Evolutionary conservation across 64 coral and sea anemone genomes (phyloP).

Genomic region (Stylophora pistillata): DNA sequence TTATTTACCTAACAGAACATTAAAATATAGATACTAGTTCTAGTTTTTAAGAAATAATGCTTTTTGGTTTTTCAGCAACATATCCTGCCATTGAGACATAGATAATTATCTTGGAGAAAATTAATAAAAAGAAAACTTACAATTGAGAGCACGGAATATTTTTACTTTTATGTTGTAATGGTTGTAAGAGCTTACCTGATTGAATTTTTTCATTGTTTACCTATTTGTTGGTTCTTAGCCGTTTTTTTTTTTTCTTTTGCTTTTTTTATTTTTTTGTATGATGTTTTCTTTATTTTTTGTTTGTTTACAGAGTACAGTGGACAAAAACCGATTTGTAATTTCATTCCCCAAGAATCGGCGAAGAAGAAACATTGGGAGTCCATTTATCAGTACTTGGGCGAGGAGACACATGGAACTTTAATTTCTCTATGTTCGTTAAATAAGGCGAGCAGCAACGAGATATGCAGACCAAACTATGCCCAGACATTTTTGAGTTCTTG

Average conservation of each 20-base stretch:
- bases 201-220: too few species aligned
- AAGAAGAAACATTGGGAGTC: conserved; percentile 47
- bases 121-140: not conserved
- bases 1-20: too few species aligned
- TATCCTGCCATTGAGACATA: too few species aligned
- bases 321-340: conserved; percentile 92
- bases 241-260: not conserved
- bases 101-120: not conserved
- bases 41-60: too few species aligned
- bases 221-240: too few species aligned
- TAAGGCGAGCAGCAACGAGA: not conserved
- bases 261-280: not conserved
- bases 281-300: not conserved
- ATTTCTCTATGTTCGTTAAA: not conserved
- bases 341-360: conserved; percentile 88
- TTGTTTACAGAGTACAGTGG: conserved; percentile 81
- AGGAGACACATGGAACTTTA: conserved; percentile 29
- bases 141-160: too few species aligned
- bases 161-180: too few species aligned
- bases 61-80: too few species aligned
- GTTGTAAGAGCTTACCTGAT: too few species aligned
- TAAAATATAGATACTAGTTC: too few species aligned
- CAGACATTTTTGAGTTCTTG: too few species aligned
- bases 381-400: not conserved
- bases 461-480: too few species aligned